These are phyloP conservation scores for Yoshiicerus persimilis DNA, from an alignment of 1,140 invertebrate species.

Conservation along the genomic window DNA sequence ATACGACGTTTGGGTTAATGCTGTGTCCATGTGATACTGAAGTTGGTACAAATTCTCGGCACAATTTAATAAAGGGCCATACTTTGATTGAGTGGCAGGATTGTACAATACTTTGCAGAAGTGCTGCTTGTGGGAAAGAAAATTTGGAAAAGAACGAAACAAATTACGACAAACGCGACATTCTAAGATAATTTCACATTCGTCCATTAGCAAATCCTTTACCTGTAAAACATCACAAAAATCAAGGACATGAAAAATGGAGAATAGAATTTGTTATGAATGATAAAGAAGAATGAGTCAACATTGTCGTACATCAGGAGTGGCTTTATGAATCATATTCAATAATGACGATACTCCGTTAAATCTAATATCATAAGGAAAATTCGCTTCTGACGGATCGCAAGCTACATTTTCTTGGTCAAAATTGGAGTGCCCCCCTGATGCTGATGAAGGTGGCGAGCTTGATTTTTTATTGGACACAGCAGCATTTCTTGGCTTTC, in stretches of 20 bases:
- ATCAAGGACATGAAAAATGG: neutral
- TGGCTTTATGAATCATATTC: conserved; percentile 35
- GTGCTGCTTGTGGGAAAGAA: conserved; percentile 77
- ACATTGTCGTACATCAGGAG: conserved; percentile 13
- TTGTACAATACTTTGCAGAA: conserved; percentile 61
- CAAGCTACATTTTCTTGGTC: neutral
- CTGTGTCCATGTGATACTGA: conserved; percentile 32
- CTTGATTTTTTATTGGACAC: neutral
- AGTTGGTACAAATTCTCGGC: neutral
- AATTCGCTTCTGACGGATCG: conserved; percentile 34
- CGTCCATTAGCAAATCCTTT: conserved; percentile 67
- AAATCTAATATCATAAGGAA: conserved; percentile 37
- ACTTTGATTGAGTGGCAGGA: conserved; percentile 5
- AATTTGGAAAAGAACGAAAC: conserved; percentile 78
- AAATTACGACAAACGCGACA: conserved; percentile 80
- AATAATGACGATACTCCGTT: conserved; percentile 35
- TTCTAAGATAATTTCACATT: conserved; percentile 82
- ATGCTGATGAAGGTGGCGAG: neutral
- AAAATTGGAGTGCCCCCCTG: neutral
- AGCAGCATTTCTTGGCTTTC: neutral
- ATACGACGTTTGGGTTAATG: neutral
- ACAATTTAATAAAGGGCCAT: neutral
- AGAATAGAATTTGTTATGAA: neutral
- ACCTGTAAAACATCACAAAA: conserved; percentile 60
- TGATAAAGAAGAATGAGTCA: neutral